Evolutionary conservation across 2,113 vertebrate species (phyloP).

Genomic region (Proterorhinus semilunaris): DNA sequence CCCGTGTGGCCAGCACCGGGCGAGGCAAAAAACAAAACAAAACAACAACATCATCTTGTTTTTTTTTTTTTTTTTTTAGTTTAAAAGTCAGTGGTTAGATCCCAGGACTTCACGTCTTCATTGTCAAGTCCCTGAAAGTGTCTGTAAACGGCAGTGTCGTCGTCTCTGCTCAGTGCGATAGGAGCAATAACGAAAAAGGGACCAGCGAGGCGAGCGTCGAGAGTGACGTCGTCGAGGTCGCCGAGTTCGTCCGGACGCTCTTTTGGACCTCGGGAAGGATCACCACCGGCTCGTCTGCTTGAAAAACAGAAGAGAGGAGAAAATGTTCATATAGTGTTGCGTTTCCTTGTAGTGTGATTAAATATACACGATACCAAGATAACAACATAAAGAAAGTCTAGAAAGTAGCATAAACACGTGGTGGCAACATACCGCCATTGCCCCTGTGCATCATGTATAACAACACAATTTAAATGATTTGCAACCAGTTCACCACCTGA

Average conservation of each 20-base stretch:
- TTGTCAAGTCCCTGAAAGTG: constrained; percentile 53
- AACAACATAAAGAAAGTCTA: no score
- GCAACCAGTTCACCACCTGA: neutral
- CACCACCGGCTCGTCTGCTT: constrained; percentile 81
- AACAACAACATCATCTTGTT: no score
- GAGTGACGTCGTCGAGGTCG: constrained; percentile 50
- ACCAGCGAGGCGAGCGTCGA: constrained; percentile 71
- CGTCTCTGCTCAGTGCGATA: constrained; percentile 66
- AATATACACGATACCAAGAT: no score
- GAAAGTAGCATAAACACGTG: no score
- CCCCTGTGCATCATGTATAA: neutral
- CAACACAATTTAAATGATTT: neutral
- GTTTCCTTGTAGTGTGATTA: neutral
- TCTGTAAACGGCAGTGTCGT: constrained; percentile 48
- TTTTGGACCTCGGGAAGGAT: constrained; percentile 79
- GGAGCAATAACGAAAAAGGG: constrained; percentile 74
- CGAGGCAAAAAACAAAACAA: constrained; percentile 21
- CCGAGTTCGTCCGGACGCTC: constrained; percentile 79
- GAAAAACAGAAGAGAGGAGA: constrained; percentile 24
- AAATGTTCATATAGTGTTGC: constrained; percentile 23
- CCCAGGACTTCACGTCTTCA: constrained; percentile 61
- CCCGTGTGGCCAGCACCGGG: constrained; percentile 75
- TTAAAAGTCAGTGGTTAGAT: constrained; percentile 62
- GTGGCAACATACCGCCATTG: no score
- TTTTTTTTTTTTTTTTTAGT: constrained; percentile 28